Evolutionary conservation across 2,888 invertebrate species (phyloP), one percentile per base, ranked within the genome.

Genomic region (Ommatoiulus sabulosus): DNA sequence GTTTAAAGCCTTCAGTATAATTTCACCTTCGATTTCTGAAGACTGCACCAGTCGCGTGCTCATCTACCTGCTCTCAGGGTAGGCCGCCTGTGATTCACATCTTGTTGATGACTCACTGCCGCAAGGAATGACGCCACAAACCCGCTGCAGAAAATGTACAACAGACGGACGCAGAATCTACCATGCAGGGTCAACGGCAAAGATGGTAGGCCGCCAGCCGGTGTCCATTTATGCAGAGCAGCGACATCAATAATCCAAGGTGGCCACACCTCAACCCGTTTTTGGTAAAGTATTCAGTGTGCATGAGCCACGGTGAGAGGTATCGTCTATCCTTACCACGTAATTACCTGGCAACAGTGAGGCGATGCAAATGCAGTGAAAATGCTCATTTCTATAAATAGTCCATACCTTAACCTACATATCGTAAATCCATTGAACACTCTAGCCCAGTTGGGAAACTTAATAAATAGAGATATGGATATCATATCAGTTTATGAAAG

Each of bases 161-260:
- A 57, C 57, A n/a, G n/a, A 12, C 46, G 46, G 0, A 46, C 46
- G 46, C 8, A 10, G 8, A 46, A 20, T 17, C 63, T 20, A 6
- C 63, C 6, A n/a, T 7, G 35, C 80, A 80, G 35, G 35, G 80
- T 80, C 80, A 80, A 35, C 80, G 35, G 15, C 80, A 80, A 80
- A 80, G 80, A 3, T 80, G 35, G 15, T 3, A 35, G 35, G 80
- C 80, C 35, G 80, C 12, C 35, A 35, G 35, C 80, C 80, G 24
- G 12, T 35, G 80, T 35, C 35, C 80, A 80, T 80, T 80, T 80
- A 80, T 35, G 80, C 80, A 35, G 80, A 35, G 12, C 35, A 80
- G 80, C 80, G 80, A 80, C 80, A 80, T 80, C 72, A 24, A n/a
- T 72, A 24, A 72, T 72, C 35, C 80, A 80, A 72, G 80, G 80